Base-by-base conservation (phyloP, 2,888 invertebrate species). In the Thereva unica region DNA sequence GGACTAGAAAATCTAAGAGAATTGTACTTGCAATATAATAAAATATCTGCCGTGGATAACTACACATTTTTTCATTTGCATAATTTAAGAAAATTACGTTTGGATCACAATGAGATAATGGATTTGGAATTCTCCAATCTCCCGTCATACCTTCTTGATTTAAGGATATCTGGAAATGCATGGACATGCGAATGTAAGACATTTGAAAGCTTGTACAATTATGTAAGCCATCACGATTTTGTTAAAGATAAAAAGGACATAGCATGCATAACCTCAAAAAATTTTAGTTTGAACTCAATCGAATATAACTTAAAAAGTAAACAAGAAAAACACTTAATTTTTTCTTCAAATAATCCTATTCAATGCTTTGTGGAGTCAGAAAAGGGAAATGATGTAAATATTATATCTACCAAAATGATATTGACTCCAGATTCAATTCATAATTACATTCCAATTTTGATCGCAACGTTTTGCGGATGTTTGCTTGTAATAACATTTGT, bases 151-250 rank as follows among this genome's bases (percentile, higher is more conserved):
- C 82, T 86, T 69, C 84, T 85, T 71, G 86, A 86, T 74, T 86
- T 90, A 75, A 90, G 90, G 76, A 86, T 95, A 75, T 85, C 87
- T 67, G 84, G 86, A 74, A 93, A 94, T 82, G 90, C 91, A 35
- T 92, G 93, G 93, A 88, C 89, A 78, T 95, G 95, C 81, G 91
- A 91, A 76, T 95, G 95, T 82, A 86, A 87, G 72, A 93, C 91
- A 81, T 83, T 93, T 73, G 88, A 89, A 75, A 88, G 89, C 78
- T 89, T 90, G 76, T 87, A 91, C 75, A 86, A 86, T 74, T 95
- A 92, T 89, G 86, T 93, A 78, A 86, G 87, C 76, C 85, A 86
- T 49, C 91, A 93, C 79, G 84, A 88, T 73, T 84, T 86, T 57
- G 85, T 92, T 78, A 84, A 86, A 66, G 92, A 92, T 78, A 89